These are phyloP conservation scores for Copidosoma aretas DNA, from an alignment of 2,888 invertebrate genomes.

Conservation along the genomic window DNA sequence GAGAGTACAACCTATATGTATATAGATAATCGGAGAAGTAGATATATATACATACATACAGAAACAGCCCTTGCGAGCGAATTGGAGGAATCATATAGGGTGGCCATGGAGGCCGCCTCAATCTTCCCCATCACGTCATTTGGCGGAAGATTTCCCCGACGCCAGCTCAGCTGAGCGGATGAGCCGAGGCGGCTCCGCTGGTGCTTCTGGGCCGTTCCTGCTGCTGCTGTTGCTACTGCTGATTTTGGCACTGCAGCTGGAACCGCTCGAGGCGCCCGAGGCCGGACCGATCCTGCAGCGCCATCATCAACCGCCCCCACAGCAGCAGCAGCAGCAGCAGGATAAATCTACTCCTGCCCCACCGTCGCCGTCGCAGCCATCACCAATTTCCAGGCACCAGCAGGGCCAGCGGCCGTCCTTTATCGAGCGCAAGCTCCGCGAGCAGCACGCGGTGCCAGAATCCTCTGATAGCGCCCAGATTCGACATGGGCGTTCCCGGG, in stretches of 20 bases:
- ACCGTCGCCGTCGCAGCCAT: background rate
- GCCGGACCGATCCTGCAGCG: slow-evolving; percentile 6
- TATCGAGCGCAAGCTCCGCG: slow-evolving; percentile 52
- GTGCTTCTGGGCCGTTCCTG: background rate
- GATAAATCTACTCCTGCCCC: slow-evolving; percentile 13
- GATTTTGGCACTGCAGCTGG: background rate
- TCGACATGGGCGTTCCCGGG: slow-evolving; percentile 64
- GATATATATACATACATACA: no score
- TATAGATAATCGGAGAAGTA: no score
- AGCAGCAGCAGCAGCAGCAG: background rate
- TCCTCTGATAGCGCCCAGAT: slow-evolving; percentile 50
- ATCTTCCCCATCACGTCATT: background rate
- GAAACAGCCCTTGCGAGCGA: background rate
- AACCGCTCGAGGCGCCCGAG: background rate
- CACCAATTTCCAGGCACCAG: slow-evolving; percentile 51
- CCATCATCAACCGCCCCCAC: slow-evolving; percentile 22
- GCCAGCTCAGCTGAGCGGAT: slow-evolving; percentile 9
- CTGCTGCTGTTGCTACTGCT: background rate
- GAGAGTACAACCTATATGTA: no score
- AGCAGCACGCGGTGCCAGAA: background rate
- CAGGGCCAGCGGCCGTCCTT: slow-evolving; percentile 54
- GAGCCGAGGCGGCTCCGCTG: background rate
- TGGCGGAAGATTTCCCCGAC: background rate
- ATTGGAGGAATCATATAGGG: background rate
- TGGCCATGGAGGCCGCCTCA: background rate